These are phyloP conservation scores for Heliconius hortense DNA, from an alignment of 2,888 invertebrate genomes.

Conservation along the genomic window DNA sequence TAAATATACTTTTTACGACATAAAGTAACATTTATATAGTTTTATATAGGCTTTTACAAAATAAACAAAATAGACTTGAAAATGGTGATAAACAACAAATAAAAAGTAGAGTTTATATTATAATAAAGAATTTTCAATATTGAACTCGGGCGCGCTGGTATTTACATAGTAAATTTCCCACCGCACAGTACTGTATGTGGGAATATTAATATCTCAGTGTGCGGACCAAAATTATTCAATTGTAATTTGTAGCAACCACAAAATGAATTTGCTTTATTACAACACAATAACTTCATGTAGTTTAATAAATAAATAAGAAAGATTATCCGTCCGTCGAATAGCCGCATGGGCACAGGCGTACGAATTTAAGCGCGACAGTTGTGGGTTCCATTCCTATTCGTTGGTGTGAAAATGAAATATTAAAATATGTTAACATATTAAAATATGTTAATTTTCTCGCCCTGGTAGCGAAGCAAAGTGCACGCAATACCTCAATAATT, in stretches of 20 bases:
- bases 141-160: conserved; percentile 17
- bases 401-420: no score
- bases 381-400: no score
- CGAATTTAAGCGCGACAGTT: no score
- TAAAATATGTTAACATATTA: no score
- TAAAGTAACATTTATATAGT: no score
- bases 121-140: conserved; percentile 23
- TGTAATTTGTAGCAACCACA: conserved; percentile 18
- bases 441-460: no score
- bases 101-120: conserved; percentile 10
- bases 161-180: conserved; percentile 21
- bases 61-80: background rate
- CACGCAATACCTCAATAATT: no score
- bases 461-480: no score
- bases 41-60: background rate
- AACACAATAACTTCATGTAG: background rate
- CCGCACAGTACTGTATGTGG: conserved; percentile 18
- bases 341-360: no score
- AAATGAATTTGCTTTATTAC: conserved; percentile 18
- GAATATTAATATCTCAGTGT: conserved; percentile 27
- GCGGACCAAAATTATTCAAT: conserved; percentile 24
- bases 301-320: no score
- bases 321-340: no score
- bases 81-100: background rate
- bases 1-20: no score